Evolutionary conservation across 2,113 vertebrate species (phyloP).

Genomic region (Triplophysa tibetana): DNA sequence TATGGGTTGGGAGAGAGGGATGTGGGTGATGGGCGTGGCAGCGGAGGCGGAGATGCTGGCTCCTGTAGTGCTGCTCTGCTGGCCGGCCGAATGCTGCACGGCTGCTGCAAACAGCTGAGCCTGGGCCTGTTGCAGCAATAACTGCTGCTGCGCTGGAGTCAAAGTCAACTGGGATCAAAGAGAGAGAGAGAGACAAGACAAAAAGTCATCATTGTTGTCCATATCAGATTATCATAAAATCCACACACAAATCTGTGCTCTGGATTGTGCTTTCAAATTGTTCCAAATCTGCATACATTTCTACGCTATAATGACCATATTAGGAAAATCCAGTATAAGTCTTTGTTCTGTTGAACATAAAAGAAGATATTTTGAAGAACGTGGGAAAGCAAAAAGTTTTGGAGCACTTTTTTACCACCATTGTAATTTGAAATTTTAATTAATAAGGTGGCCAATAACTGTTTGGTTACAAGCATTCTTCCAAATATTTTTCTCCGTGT

Average conservation of each 20-base stretch:
- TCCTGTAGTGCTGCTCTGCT: slow-evolving; percentile 94
- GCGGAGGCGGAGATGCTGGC: slow-evolving; percentile 98
- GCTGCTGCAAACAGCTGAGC: slow-evolving; percentile 96
- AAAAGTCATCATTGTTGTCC: background rate
- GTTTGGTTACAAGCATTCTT: no score
- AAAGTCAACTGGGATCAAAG: slow-evolving; percentile 82
- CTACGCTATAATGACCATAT: no score
- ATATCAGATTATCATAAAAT: background rate
- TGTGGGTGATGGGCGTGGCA: slow-evolving; percentile 96
- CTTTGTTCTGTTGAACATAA: no score
- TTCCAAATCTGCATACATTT: background rate
- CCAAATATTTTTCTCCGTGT: no score
- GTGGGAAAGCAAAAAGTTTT: no score
- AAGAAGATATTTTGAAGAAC: no score
- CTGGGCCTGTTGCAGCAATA: slow-evolving; percentile 96
- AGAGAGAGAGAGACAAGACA: background rate
- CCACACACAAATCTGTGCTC: background rate
- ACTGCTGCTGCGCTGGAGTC: slow-evolving; percentile 95
- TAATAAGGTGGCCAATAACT: no score
- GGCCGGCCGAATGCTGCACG: slow-evolving; percentile 94
- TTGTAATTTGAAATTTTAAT: no score
- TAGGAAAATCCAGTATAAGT: no score
- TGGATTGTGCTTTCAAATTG: background rate
- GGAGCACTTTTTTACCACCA: no score
- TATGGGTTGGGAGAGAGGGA: slow-evolving; percentile 95